These are phyloP conservation scores for Brachionichthys hirsutus DNA, from an alignment of 2,113 vertebrate species.

Conservation along the genomic window DNA sequence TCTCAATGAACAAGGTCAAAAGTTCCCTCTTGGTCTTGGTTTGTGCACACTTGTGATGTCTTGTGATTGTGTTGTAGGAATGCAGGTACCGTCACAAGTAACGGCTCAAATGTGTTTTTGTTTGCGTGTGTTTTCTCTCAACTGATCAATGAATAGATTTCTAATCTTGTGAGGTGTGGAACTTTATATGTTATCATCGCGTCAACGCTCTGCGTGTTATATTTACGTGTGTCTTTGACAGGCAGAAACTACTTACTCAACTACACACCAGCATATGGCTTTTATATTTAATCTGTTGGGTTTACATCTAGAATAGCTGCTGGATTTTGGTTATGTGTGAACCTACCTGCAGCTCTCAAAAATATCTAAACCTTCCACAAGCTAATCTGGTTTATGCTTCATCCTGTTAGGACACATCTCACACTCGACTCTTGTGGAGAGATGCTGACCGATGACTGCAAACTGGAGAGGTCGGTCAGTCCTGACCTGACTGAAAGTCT, in stretches of 20 bases:
- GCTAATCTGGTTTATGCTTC: not conserved
- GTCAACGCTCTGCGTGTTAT: constrained; percentile 31
- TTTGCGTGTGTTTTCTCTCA: not conserved
- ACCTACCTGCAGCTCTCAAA: too few relatives aligned
- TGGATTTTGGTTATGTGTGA: too few relatives aligned
- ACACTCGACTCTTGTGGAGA: not conserved
- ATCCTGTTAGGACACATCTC: not conserved
- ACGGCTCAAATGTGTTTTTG: too few relatives aligned
- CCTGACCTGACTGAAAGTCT: constrained; percentile 24
- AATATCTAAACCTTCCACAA: too few relatives aligned
- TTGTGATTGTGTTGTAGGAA: constrained; percentile 17
- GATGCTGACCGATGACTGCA: not conserved
- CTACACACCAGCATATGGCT: too few relatives aligned
- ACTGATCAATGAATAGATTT: constrained; percentile 27
- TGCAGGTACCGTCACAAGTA: constrained; percentile 25
- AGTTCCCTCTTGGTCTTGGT: constrained; percentile 10
- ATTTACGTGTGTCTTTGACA: constrained; percentile 47
- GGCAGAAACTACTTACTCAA: not conserved
- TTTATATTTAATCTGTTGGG: too few relatives aligned
- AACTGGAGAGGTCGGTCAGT: constrained; percentile 8
- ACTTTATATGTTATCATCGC: constrained; percentile 47
- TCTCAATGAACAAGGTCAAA: too few relatives aligned
- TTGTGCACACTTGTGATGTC: not conserved
- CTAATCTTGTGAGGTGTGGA: constrained; percentile 12
- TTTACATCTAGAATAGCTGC: too few relatives aligned